These are phyloP conservation scores for Leptatherina wallacei DNA, from an alignment of 2,797 vertebrate genomes.

Conservation along the genomic window DNA sequence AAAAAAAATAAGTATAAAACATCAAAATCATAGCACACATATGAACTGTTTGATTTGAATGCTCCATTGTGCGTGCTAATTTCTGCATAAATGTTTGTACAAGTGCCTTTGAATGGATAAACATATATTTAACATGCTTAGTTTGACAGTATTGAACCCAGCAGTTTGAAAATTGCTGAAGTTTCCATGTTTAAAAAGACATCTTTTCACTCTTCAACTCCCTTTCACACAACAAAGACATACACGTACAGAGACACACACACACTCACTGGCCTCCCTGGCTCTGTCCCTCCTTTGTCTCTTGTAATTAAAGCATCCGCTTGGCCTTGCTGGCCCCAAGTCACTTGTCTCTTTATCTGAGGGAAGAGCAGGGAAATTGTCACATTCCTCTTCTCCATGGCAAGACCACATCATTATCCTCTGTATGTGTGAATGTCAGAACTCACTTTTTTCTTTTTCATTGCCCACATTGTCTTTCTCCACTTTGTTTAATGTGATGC, in stretches of 20 bases:
- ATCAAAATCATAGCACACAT: too few relatives aligned
- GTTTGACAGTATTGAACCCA: slow-evolving; percentile 39
- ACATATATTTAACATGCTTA: slow-evolving; percentile 29
- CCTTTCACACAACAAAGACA: slow-evolving; percentile 33
- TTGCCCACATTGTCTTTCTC: slow-evolving; percentile 49
- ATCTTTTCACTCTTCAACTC: slow-evolving; percentile 10
- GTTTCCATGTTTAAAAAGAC: slow-evolving; percentile 20
- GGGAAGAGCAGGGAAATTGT: slow-evolving; percentile 59
- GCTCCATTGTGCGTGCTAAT: background rate
- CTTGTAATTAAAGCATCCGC: slow-evolving; percentile 72
- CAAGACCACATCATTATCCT: slow-evolving; percentile 50
- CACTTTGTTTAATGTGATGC: slow-evolving; percentile 41
- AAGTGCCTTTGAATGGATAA: slow-evolving; percentile 22
- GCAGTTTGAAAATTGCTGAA: background rate
- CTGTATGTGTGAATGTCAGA: slow-evolving; percentile 32
- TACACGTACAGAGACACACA: slow-evolving; percentile 7
- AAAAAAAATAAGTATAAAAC: too few relatives aligned
- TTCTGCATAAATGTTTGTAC: background rate
- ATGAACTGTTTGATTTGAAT: background rate
- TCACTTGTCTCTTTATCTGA: slow-evolving; percentile 60
- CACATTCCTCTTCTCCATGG: slow-evolving; percentile 67
- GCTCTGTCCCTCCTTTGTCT: slow-evolving; percentile 62
- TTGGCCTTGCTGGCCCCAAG: slow-evolving; percentile 62
- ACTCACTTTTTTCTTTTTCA: slow-evolving; percentile 33
- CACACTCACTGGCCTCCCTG: slow-evolving; percentile 6